Evolutionary conservation across 2,888 invertebrate genomes (phyloP).

Genomic region (Idaea dimidiata): DNA sequence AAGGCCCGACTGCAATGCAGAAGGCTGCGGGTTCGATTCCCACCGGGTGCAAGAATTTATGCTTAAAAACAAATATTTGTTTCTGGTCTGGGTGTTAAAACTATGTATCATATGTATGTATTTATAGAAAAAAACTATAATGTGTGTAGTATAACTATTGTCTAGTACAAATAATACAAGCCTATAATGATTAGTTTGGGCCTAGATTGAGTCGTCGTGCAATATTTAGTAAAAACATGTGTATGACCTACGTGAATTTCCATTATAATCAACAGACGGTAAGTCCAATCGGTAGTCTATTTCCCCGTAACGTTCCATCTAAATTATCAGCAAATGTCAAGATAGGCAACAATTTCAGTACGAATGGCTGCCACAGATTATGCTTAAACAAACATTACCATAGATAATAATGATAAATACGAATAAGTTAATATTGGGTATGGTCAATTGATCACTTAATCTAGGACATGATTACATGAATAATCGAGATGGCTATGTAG

Average conservation of each 20-base stretch:
- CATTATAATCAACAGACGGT: neutral
- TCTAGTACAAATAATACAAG: no score
- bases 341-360: neutral
- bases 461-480: neutral
- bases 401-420: neutral
- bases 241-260: neutral
- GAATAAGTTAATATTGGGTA: neutral
- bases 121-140: no score
- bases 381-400: neutral
- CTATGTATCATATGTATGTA: no score
- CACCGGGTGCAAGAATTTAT: no score
- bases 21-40: no score
- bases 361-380: neutral
- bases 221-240: no score
- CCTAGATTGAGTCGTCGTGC: no score
- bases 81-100: no score
- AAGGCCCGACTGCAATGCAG: no score
- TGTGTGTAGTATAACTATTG: no score
- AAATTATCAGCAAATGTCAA: neutral
- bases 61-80: no score
- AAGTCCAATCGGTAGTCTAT: neutral
- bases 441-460: neutral
- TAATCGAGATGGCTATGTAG: neutral
- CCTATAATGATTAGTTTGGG: no score
- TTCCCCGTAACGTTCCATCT: neutral